These are phyloP conservation scores for Caranx melampygus DNA, from an alignment of 2,113 vertebrate species.

Conservation along the genomic window DNA sequence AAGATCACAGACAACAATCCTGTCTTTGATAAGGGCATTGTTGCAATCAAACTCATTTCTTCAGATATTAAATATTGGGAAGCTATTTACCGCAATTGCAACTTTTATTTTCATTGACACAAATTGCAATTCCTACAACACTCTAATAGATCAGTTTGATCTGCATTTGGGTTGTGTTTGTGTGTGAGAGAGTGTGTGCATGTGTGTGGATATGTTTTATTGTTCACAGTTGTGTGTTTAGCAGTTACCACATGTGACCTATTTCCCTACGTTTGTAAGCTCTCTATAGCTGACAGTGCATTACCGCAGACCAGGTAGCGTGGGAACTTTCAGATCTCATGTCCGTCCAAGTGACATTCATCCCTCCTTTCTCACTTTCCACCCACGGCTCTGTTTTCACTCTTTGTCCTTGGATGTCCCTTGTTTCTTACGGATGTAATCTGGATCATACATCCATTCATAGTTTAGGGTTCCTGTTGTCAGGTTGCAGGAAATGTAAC, in stretches of 20 bases:
- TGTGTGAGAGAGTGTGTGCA: slow-evolving; percentile 21
- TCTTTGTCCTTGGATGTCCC: slow-evolving; percentile 41
- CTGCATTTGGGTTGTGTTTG: background rate
- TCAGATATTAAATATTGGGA: no score
- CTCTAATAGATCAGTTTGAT: background rate
- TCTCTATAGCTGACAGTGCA: slow-evolving; percentile 14
- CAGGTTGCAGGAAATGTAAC: background rate
- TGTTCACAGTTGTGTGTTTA: slow-evolving; percentile 1
- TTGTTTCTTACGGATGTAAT: slow-evolving; percentile 1
- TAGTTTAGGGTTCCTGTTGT: background rate
- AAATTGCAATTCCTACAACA: background rate
- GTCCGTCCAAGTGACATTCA: slow-evolving; percentile 48
- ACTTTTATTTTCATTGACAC: background rate
- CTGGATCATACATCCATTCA: slow-evolving; percentile 1
- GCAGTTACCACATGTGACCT: slow-evolving; percentile 50
- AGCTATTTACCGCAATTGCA: no score
- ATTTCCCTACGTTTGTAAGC: slow-evolving; percentile 3
- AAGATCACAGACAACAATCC: background rate
- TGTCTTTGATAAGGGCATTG: background rate
- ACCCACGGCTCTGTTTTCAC: slow-evolving; percentile 56
- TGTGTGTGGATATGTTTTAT: background rate
- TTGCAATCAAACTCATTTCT: background rate
- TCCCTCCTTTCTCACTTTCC: slow-evolving; percentile 63
- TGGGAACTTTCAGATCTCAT: slow-evolving; percentile 54
- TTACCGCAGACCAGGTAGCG: slow-evolving; percentile 36